Percentiles rank a stretch among this genome's conserved stretches.
These are phyloP conservation scores for Unio pictorum DNA, from an alignment of 2,888 invertebrate species.

Conservation along the genomic window DNA sequence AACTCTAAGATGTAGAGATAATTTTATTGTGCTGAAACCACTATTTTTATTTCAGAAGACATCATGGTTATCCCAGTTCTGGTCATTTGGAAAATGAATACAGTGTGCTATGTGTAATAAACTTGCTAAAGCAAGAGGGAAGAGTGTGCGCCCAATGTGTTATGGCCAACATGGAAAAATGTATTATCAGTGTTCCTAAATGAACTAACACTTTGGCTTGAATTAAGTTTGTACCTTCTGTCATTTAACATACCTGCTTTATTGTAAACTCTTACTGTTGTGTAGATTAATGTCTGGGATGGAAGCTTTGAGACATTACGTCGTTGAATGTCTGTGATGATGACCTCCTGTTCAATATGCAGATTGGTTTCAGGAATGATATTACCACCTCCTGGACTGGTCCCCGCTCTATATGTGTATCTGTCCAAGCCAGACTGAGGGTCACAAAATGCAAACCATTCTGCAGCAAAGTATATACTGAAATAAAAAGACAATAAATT, in stretches of 20 bases:
- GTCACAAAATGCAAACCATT: conserved; percentile 24
- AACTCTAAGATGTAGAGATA: too few species aligned
- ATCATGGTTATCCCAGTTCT: too few species aligned
- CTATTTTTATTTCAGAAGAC: too few species aligned
- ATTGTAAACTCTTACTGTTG: conserved; percentile 38
- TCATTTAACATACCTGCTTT: conserved; percentile 31
- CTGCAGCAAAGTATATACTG: conserved; percentile 15
- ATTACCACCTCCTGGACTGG: conserved; percentile 12
- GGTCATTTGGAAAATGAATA: too few species aligned
- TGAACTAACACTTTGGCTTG: too few species aligned
- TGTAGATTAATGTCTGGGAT: conserved; percentile 19
- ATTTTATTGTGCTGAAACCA: too few species aligned
- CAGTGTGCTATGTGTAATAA: too few species aligned
- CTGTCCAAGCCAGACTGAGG: conserved; percentile 20
- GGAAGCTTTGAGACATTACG: conserved; percentile 9
- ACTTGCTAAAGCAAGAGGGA: too few species aligned
- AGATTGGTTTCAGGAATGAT: conserved; percentile 9
- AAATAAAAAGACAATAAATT: background rate
- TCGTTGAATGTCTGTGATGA: conserved; percentile 7
- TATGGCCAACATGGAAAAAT: too few species aligned
- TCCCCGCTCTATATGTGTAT: conserved; percentile 20
- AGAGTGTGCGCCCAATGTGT: too few species aligned
- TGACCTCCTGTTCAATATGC: conserved; percentile 15
- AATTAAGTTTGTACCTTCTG: too few species aligned
- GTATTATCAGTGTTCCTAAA: too few species aligned